Conservation (phyloP, 2,113 vertebrate genomes). For the Sturnira hondurensis region DNA sequence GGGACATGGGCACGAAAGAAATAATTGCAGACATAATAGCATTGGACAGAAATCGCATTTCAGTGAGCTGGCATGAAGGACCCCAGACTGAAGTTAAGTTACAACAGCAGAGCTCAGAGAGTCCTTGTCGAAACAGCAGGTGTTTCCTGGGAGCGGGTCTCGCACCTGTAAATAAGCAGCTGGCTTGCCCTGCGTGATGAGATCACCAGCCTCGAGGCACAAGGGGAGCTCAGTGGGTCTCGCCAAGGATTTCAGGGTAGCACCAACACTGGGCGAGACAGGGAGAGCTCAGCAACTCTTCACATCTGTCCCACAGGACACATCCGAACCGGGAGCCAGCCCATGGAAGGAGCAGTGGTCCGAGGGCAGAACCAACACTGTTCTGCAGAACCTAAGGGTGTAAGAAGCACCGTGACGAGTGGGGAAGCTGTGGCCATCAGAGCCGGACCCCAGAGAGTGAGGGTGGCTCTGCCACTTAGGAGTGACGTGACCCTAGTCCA, state of each 20-base stretch:
- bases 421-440: rapidly evolving
- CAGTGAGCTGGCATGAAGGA: neutral
- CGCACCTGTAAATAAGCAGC: neutral
- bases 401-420: rapidly evolving
- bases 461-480: neutral
- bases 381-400: neutral
- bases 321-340: neutral
- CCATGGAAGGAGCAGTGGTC: neutral
- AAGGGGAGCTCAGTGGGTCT: neutral
- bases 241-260: neutral
- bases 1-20: neutral
- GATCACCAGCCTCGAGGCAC: neutral
- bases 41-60: neutral
- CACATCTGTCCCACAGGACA: neutral
- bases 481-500: rapidly evolving
- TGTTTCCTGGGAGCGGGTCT: neutral
- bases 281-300: neutral
- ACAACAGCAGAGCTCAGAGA: neutral
- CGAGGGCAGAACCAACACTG: rapidly evolving
- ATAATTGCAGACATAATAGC: neutral
- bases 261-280: neutral
- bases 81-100: neutral
- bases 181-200: rapidly evolving
- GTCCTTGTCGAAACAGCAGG: neutral
- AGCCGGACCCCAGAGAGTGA: rapidly evolving